A percentile compares a stretch with the other conserved stretches of the same genome.
phyloP scores from a whole-genome alignment of 2,888 invertebrate species.

The Clepsis dumicolana region DNA sequence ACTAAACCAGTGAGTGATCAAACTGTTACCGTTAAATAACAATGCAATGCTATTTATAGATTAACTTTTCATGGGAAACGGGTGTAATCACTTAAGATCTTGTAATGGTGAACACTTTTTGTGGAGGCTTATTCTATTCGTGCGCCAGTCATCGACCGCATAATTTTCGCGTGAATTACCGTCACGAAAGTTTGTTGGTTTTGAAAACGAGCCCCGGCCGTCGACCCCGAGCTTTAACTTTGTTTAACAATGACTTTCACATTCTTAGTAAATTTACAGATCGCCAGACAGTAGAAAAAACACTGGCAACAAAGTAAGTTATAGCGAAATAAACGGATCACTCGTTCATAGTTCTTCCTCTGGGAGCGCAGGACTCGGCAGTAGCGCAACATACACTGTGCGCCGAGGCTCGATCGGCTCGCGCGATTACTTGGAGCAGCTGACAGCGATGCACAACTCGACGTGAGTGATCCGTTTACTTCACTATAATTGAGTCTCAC shows the following conservation, averaged over 20 bases:
- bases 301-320: not conserved
- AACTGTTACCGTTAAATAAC: not conserved
- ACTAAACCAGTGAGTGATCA: too few species aligned
- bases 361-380: too few species aligned
- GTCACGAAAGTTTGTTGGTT: slow-evolving; percentile 69
- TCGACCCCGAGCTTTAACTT: slow-evolving; percentile 47
- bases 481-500: too few species aligned
- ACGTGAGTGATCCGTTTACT: too few species aligned
- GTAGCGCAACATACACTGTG: too few species aligned
- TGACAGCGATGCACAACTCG: too few species aligned
- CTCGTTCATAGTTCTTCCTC: too few species aligned
- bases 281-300: not conserved
- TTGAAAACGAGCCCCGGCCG: slow-evolving; percentile 60
- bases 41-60: not conserved
- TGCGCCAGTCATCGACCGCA: slow-evolving; percentile 62
- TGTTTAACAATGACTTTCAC: slow-evolving; percentile 17
- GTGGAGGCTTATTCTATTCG: slow-evolving; percentile 44
- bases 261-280: not conserved
- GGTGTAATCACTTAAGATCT: slow-evolving; percentile 34
- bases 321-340: too few species aligned
- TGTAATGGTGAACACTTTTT: slow-evolving; percentile 41
- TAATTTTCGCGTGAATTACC: slow-evolving; percentile 72
- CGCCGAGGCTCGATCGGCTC: too few species aligned
- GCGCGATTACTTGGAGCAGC: too few species aligned
- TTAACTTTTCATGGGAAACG: not conserved